Conservation (phyloP, 1,140 invertebrate species). For the Orius insidiosus region DNA sequence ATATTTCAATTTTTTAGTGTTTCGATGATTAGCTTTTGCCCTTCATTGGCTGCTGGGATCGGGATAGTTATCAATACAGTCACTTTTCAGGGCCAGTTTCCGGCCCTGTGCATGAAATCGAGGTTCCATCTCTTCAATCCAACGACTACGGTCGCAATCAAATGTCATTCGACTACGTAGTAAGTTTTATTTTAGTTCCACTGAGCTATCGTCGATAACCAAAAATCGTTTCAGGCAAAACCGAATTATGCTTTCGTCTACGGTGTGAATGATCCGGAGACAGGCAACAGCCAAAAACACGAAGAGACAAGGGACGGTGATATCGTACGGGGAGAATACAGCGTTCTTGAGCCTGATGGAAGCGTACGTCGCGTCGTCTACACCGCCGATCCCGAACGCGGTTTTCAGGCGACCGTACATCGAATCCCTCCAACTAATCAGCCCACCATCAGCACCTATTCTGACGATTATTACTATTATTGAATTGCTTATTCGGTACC, state of each 20-base stretch:
- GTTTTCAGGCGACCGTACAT: conserved; percentile 19
- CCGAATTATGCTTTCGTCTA: conserved; percentile 41
- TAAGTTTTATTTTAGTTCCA: conserved; percentile 11
- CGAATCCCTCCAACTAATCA: neutral
- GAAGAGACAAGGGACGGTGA: conserved; percentile 49
- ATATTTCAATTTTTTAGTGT: too few species aligned
- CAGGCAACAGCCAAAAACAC: conserved; percentile 48
- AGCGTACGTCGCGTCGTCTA: conserved; percentile 23
- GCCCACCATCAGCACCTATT: too few species aligned
- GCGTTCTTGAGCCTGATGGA: conserved; percentile 29
- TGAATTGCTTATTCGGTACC: too few species aligned
- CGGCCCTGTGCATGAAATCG: conserved; percentile 17
- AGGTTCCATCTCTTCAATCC: conserved; percentile 5
- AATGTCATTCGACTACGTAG: conserved; percentile 18
- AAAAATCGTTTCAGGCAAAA: conserved; percentile 18
- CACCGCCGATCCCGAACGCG: conserved; percentile 21
- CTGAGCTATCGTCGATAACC: too few species aligned
- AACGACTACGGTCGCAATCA: neutral
- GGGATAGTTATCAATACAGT: conserved; percentile 16
- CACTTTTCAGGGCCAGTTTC: conserved; percentile 21
- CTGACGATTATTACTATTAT: too few species aligned
- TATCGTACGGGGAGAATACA: conserved; percentile 46
- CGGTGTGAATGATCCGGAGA: conserved; percentile 46
- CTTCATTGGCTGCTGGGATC: too few species aligned
- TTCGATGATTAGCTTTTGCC: too few species aligned